These are phyloP conservation scores for Dorcus hopei DNA, from an alignment of 2,888 invertebrate genomes.

Conservation along the genomic window DNA sequence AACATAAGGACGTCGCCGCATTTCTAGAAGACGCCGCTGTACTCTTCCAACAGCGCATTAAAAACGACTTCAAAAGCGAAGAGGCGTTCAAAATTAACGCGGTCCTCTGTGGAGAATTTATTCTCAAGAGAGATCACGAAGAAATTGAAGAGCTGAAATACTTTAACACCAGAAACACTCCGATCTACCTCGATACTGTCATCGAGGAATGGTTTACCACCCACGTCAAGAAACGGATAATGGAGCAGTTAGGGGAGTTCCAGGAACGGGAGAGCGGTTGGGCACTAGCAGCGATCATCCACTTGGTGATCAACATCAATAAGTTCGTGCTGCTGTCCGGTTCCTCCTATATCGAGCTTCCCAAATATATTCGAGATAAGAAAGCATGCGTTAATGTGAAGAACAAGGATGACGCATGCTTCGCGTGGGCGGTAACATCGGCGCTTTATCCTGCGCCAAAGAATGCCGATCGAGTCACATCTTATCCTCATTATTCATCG, in stretches of 20 bases:
- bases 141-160: not conserved
- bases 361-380: constrained; percentile 19
- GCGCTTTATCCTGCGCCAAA: constrained; percentile 21
- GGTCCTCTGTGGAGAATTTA: too few relatives aligned
- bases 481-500: constrained; percentile 16
- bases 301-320: constrained; percentile 24
- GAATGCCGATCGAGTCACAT: constrained; percentile 15
- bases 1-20: too few relatives aligned
- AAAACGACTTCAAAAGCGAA: too few relatives aligned
- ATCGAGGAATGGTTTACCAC: not conserved
- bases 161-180: not conserved
- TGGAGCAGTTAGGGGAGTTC: constrained; percentile 27
- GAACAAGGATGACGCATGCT: constrained; percentile 29
- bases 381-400: constrained; percentile 28
- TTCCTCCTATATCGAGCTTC: constrained; percentile 20
- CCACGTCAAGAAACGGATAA: constrained; percentile 7
- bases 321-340: constrained; percentile 23
- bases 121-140: not conserved
- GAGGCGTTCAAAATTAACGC: too few relatives aligned
- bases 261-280: constrained; percentile 31
- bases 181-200: not conserved
- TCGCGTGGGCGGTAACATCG: constrained; percentile 29
- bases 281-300: constrained; percentile 19
- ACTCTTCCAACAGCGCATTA: too few relatives aligned
- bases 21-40: too few relatives aligned